Conservation (phyloP, 2,113 vertebrate species). For the Urocitellus parryii region DNA sequence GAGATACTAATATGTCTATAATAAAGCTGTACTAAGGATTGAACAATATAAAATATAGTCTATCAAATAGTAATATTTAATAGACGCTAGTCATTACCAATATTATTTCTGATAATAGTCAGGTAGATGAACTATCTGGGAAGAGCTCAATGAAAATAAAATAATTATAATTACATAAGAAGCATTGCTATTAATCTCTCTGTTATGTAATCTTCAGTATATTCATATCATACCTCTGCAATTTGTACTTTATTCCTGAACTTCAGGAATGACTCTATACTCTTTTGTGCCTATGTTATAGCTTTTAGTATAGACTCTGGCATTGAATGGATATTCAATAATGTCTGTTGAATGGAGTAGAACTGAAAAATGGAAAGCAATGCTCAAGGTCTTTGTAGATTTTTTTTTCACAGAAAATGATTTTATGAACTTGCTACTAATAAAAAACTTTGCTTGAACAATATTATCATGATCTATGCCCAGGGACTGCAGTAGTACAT, state of each 20-base stretch:
- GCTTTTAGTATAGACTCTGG: background rate
- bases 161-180: background rate
- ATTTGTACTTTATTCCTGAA: background rate
- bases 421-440: constrained; percentile 25
- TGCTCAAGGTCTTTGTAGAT: background rate
- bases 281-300: background rate
- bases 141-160: constrained; percentile 6
- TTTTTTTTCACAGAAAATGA: background rate
- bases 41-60: background rate
- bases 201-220: background rate
- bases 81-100: background rate
- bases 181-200: background rate
- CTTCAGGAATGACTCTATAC: background rate
- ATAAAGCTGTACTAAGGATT: background rate
- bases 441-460: constrained; percentile 19
- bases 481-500: background rate
- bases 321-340: background rate
- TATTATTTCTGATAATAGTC: background rate
- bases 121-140: background rate
- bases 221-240: background rate
- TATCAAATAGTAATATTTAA: background rate
- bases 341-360: background rate
- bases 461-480: background rate
- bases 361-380: constrained; percentile 12
- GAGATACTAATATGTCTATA: background rate